A percentile compares a stretch with the other conserved stretches of the same genome.
Evolutionary conservation across 2,797 vertebrate genomes (phyloP).

Genomic region (Scyliorhinus canicula): DNA sequence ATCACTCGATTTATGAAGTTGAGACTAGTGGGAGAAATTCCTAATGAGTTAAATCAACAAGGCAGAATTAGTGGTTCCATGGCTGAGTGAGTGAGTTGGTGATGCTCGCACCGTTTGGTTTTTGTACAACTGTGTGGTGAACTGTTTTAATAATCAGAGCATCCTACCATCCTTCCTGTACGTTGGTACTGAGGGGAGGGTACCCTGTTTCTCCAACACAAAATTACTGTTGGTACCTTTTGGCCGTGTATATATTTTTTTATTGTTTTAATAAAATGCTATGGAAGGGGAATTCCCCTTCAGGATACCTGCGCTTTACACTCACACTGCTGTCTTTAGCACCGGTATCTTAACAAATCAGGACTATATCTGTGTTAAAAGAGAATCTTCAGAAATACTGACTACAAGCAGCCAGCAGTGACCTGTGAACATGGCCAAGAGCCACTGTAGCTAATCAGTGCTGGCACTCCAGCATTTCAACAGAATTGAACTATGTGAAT

Average conservation of each 20-base stretch:
- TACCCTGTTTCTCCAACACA: no score
- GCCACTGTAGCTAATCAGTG: neutral
- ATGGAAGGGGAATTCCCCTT: neutral
- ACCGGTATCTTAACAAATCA: neutral
- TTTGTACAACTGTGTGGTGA: no score
- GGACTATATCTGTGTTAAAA: neutral
- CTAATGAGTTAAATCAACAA: neutral
- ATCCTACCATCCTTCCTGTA: no score
- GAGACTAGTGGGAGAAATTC: neutral
- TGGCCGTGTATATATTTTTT: no score
- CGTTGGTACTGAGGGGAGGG: no score
- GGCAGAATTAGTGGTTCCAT: neutral
- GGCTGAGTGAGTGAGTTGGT: neutral
- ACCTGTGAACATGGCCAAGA: neutral
- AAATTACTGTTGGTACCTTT: no score
- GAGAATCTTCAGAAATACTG: neutral
- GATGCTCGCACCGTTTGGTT: no score
- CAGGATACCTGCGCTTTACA: neutral
- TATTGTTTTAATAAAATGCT: no score
- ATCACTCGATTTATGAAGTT: neutral
- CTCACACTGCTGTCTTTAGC: no score
- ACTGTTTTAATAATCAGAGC: no score
- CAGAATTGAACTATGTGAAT: neutral
- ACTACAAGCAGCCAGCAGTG: neutral
- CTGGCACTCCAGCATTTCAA: neutral